These are phyloP conservation scores for human (Homo sapiens) DNA, from an alignment of 2,113 vertebrate species.

Conservation along the genomic window DNA sequence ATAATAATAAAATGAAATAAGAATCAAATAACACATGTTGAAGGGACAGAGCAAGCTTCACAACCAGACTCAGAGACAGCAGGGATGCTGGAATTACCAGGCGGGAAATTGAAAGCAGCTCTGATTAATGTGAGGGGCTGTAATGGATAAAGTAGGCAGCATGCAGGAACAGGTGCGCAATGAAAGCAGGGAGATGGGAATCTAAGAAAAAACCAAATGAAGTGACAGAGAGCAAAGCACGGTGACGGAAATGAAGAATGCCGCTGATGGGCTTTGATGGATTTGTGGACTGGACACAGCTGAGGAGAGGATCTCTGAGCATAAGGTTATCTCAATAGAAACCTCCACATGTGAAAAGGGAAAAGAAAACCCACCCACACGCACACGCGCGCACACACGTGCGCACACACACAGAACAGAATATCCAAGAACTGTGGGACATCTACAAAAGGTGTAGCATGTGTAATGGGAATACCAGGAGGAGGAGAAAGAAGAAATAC, in stretches of 20 bases:
- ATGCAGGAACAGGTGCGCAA: neutral
- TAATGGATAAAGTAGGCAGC: neutral
- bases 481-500: neutral
- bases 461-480: neutral
- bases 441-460: neutral
- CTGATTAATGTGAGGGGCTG: neutral
- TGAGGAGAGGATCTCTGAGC: neutral
- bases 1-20: neutral
- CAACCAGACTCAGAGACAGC: neutral
- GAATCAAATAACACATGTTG: neutral
- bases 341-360: neutral
- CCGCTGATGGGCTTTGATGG: neutral
- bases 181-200: neutral
- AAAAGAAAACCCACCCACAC: neutral
- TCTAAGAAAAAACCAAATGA: neutral
- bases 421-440: neutral
- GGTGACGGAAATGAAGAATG: neutral
- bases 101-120: neutral
- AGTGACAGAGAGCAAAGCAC: neutral
- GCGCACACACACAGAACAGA: neutral
- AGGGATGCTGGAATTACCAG: neutral
- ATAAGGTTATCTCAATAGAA: neutral
- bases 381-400: rapidly evolving
- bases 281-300: neutral
- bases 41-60: neutral